A percentile compares a stretch with the other conserved stretches of the same genome.
phyloP scores from a whole-genome alignment of 2,113 vertebrate species.

The Caretta caretta region DNA sequence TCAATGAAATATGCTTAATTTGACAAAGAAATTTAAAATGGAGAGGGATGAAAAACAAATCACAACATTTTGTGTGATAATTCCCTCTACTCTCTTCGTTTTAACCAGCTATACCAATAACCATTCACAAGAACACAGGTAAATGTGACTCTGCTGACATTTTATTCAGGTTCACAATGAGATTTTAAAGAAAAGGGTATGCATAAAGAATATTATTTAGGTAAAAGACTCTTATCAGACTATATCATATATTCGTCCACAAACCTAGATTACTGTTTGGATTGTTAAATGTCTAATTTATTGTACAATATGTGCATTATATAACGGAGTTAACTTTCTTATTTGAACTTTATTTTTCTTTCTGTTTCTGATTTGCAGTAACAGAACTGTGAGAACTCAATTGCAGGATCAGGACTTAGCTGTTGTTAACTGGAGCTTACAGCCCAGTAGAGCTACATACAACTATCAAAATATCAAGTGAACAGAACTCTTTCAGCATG shows the following conservation, averaged over 20 bases:
- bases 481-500: neutral
- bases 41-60: neutral
- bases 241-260: neutral
- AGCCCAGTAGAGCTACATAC: neutral
- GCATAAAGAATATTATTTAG: neutral
- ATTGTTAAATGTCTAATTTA: neutral
- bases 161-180: neutral
- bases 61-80: neutral
- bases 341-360: neutral
- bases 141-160: neutral
- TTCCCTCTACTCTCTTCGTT: no score
- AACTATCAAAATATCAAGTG: neutral
- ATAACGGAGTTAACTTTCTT: neutral
- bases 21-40: neutral
- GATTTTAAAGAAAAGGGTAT: accelerated
- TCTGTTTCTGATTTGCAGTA: neutral
- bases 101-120: no score
- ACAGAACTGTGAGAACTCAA: neutral
- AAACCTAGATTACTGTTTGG: neutral
- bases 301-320: neutral
- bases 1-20: neutral
- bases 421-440: neutral
- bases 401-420: neutral
- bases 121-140: neutral
- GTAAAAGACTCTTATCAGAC: neutral